Evolutionary conservation across 1,140 invertebrate genomes (phyloP).

Genomic region (Drosophila tani): DNA sequence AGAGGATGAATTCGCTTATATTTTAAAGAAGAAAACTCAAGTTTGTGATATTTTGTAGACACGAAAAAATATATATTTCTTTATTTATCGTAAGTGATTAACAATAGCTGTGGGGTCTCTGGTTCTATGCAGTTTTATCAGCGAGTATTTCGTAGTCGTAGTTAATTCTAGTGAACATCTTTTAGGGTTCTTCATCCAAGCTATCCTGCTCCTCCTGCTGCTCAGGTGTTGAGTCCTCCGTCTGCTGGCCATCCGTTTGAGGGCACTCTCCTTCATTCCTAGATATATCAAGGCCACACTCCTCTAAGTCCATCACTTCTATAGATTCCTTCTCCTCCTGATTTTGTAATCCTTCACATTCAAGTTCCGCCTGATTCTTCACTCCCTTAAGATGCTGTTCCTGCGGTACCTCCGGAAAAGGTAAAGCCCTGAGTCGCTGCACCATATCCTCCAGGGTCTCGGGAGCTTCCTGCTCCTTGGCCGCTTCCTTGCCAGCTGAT

Average conservation of each 20-base stretch:
- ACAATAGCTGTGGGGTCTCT: constrained; percentile 14
- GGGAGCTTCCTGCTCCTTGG: constrained; percentile 6
- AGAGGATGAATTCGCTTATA: too few relatives aligned
- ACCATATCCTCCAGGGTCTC: constrained; percentile 79
- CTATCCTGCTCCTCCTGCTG: neutral
- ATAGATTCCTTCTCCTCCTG: neutral
- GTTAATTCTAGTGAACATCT: constrained; percentile 63
- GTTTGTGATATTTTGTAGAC: neutral
- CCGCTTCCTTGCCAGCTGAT: constrained; percentile 14
- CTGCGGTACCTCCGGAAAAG: constrained; percentile 46
- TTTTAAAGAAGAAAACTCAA: too few relatives aligned
- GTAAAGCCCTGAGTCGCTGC: constrained; percentile 59
- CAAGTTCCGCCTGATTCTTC: too few relatives aligned
- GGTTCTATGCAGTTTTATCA: constrained; percentile 39
- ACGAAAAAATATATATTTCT: constrained; percentile 7
- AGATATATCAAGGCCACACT: neutral
- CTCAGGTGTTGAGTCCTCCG: neutral
- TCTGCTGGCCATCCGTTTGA: neutral
- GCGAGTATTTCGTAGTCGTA: constrained; percentile 51
- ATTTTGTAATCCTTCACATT: too few relatives aligned
- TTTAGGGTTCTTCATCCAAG: constrained; percentile 24
- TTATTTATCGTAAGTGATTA: constrained; percentile 20
- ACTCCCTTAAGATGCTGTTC: neutral
- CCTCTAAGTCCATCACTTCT: neutral
- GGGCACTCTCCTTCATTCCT: neutral